phyloP scores from a whole-genome alignment of 2,797 vertebrate genomes.

The Pantherophis alleghaniensis region DNA sequence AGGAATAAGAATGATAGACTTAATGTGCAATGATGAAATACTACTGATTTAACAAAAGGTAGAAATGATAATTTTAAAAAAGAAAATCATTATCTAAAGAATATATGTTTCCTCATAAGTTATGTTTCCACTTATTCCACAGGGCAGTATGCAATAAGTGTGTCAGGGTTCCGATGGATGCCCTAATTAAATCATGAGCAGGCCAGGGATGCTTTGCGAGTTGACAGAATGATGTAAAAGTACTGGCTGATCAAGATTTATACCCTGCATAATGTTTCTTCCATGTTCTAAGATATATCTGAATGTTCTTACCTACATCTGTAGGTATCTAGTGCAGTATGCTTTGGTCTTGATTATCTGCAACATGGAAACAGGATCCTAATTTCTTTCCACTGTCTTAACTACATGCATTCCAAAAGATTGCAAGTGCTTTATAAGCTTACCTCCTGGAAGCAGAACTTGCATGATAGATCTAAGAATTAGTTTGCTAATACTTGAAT shows the following conservation, averaged over 20 bases:
- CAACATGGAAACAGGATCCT: background rate
- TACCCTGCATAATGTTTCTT: background rate
- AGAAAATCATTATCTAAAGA: background rate
- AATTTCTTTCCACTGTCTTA: background rate
- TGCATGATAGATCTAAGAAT: background rate
- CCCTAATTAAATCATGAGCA: too few relatives aligned
- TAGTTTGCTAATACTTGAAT: background rate
- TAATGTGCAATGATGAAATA: background rate
- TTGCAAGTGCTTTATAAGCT: background rate
- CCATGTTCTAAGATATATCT: background rate
- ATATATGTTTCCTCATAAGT: background rate
- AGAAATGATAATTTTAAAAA: background rate
- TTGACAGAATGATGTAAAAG: background rate
- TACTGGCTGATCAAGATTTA: background rate
- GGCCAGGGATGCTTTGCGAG: too few relatives aligned
- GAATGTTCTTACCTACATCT: background rate
- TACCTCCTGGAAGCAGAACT: background rate
- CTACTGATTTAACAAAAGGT: background rate
- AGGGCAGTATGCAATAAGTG: too few relatives aligned
- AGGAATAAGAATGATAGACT: background rate
- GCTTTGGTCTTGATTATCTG: background rate
- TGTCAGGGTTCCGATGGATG: too few relatives aligned
- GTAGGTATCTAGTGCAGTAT: background rate
- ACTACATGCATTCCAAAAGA: background rate
- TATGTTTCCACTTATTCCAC: background rate